Percentiles rank a stretch among this genome's conserved stretches.
These are phyloP conservation scores for Drosophila jambulina DNA, from an alignment of 1,140 invertebrate genomes.

Conservation along the genomic window DNA sequence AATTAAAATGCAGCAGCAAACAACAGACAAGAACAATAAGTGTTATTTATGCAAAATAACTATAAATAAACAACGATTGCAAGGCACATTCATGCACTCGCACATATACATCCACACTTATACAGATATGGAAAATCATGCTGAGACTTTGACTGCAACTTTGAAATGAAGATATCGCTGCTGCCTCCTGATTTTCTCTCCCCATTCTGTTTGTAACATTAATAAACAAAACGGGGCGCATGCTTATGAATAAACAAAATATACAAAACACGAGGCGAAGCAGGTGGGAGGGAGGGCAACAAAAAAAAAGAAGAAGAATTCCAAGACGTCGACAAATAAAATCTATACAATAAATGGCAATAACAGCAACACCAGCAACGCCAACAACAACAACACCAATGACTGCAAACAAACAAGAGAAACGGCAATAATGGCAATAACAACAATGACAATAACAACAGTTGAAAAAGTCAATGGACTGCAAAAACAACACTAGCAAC, in stretches of 20 bases:
- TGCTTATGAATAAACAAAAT: constrained; percentile 52
- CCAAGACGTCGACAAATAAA: constrained; percentile 33
- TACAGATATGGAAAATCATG: constrained; percentile 23
- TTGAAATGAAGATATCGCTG: constrained; percentile 10
- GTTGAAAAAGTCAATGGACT: constrained; percentile 78
- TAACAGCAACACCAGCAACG: constrained; percentile 18
- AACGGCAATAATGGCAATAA: constrained; percentile 26
- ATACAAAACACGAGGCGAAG: not conserved
- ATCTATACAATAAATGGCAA: constrained; percentile 62
- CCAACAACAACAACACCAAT: constrained; percentile 29
- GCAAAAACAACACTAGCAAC: constrained; percentile 61
- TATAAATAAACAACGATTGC: constrained; percentile 40
- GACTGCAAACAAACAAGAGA: constrained; percentile 29
- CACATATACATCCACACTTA: too few species aligned
- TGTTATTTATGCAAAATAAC: constrained; percentile 37
- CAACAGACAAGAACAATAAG: constrained; percentile 47
- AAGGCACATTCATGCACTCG: not conserved
- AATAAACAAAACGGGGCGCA: constrained; percentile 56
- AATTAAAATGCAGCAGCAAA: constrained; percentile 74
- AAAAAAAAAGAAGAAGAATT: not conserved
- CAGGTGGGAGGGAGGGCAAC: not conserved
- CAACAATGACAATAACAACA: constrained; percentile 46
- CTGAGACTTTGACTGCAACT: constrained; percentile 26
- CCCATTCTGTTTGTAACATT: constrained; percentile 27
- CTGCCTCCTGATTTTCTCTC: not conserved